phyloP scores from a whole-genome alignment of 2,113 vertebrate genomes.

The Syngnathus floridae region DNA sequence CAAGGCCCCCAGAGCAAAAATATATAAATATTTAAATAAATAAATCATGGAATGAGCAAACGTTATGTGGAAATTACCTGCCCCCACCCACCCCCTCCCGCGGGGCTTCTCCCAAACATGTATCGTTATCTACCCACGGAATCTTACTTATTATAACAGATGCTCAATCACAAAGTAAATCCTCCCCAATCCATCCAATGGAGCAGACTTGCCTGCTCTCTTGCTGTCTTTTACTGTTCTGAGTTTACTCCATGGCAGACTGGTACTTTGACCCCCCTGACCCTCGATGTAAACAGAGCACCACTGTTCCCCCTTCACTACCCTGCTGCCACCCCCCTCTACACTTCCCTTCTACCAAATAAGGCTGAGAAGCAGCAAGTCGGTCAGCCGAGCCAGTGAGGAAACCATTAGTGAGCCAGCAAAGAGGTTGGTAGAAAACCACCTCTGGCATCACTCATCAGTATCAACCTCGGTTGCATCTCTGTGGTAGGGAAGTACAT shows the following conservation, averaged over 20 bases:
- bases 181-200: conserved; percentile 30
- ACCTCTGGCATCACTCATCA: conserved; percentile 64
- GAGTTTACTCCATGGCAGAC: conserved; percentile 61
- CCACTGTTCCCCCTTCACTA: conserved; percentile 20
- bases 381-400: conserved; percentile 49
- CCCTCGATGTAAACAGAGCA: conserved; percentile 62
- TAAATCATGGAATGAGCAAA: conserved; percentile 9
- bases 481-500: conserved; percentile 22
- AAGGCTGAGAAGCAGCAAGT: conserved; percentile 61
- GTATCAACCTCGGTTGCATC: conserved; percentile 19
- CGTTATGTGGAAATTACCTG: conserved; percentile 44
- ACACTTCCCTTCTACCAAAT: conserved; percentile 53
- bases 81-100: not conserved
- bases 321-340: conserved; percentile 29
- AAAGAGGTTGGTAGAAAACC: conserved; percentile 54
- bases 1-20: conserved; percentile 26
- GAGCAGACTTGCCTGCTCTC: conserved; percentile 27
- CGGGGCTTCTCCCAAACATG: conserved; percentile 20
- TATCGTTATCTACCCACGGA: conserved; percentile 8
- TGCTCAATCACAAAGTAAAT: conserved; percentile 28
- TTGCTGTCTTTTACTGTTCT: conserved; percentile 55
- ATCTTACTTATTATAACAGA: conserved; percentile 11
- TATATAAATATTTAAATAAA: conserved; percentile 12
- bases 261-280: conserved; percentile 49
- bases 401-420: conserved; percentile 55